A percentile compares a stretch with the other conserved stretches of the same genome.
Evolutionary conservation across 2,888 invertebrate genomes (phyloP).

Genomic region (Thereva nobilitata): DNA sequence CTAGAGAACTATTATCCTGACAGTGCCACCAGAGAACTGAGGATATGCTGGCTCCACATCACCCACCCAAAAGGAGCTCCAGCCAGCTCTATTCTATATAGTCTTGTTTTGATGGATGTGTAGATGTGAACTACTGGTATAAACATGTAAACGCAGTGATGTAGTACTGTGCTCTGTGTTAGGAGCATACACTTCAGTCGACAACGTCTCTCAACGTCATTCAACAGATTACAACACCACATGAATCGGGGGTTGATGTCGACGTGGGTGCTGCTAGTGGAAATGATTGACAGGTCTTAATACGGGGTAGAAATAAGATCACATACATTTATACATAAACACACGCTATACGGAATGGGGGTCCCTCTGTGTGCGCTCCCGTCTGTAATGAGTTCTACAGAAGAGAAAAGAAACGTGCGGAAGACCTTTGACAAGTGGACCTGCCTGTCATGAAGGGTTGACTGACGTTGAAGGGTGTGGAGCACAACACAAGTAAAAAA

Average conservation of each 20-base stretch:
- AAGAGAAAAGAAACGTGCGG: background rate
- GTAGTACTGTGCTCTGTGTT: too few species aligned
- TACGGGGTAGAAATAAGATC: slow-evolving; percentile 11
- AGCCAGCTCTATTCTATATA: too few species aligned
- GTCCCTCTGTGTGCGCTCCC: too few species aligned
- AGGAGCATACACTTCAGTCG: slow-evolving; percentile 1
- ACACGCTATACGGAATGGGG: background rate
- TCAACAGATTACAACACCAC: slow-evolving; percentile 35
- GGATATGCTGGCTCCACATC: background rate
- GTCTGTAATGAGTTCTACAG: too few species aligned
- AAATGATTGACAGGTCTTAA: slow-evolving; percentile 31
- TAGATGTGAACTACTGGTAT: background rate
- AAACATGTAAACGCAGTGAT: slow-evolving; percentile 16
- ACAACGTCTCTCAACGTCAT: slow-evolving; percentile 18
- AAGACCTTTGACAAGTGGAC: slow-evolving; percentile 26
- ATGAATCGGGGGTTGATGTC: slow-evolving; percentile 9
- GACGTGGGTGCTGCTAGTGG: slow-evolving; percentile 25
- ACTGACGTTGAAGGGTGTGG: slow-evolving; percentile 29
- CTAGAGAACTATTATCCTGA: slow-evolving; percentile 25
- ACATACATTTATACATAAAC: background rate
- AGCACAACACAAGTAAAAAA: slow-evolving; percentile 11
- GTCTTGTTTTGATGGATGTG: background rate
- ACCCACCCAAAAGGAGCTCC: too few species aligned
- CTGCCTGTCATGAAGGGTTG: slow-evolving; percentile 23
- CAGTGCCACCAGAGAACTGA: background rate